Evolutionary conservation across 2,797 vertebrate genomes (phyloP), one percentile per base, ranked within the genome.

Genomic region (Pipistrellus pygmaeus): DNA sequence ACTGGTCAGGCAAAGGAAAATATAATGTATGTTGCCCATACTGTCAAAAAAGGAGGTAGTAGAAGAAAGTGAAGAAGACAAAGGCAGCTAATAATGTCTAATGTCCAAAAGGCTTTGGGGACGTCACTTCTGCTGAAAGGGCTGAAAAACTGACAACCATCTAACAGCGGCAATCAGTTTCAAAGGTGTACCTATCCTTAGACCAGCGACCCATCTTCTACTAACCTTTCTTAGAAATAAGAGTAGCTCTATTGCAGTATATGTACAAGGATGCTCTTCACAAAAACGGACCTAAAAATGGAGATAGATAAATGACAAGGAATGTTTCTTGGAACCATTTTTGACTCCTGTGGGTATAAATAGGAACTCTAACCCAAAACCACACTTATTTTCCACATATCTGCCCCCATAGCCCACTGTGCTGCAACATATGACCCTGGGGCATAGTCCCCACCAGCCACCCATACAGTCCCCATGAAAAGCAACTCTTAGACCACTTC

Each of bases 391-490:
- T 32, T 71, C 6, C 44, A 75, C 3, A 17, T 13, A n/a, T 25
- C 9, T 5, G n/a, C 8, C 53, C 14, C 46, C 6, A 64, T 0
- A 68, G 1, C 12, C 66, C 66, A 17, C 0, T 51, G 32, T 2
- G 6, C 38, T 23, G 27, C 6, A 18, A 44, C 15, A 35, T 4
- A 48, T 51, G 6, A 55, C 18, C 23, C 8, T 17, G 14, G 20
- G 10, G n/a, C 5, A 35, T 1, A 38, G 41, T 2, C 25, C 30
- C 32, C 4, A 20, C 32, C 41, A 11, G 5, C n/a, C 35, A n/a
- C 9, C 5, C 10, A 15, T 1, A 6, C 9, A 6, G 5, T 32
- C 4, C 5, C 68, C 9, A 15, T 6, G 10, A 57, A 53, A 13
- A 46, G 23, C 44, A 53, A 4, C 30, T 82, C 64, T 9, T 32